Evolutionary conservation across 1,140 invertebrate genomes (phyloP).

Genomic region (Pogonognathellus flavescens): DNA sequence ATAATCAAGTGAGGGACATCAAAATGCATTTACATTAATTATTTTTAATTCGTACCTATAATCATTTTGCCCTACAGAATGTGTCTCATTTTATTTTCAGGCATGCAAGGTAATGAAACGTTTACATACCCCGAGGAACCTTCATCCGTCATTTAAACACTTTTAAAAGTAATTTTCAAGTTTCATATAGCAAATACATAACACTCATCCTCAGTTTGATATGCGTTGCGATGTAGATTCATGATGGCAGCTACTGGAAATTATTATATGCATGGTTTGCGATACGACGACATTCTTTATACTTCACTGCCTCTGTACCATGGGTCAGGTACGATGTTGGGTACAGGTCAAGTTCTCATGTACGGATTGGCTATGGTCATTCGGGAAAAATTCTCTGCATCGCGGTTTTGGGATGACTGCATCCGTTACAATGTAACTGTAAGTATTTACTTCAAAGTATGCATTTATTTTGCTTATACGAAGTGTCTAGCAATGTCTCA

Average conservation of each 20-base stretch:
- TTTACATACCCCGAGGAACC: too few species aligned
- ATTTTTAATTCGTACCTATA: not conserved
- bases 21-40: constrained; percentile 72
- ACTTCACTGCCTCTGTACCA: constrained; percentile 74
- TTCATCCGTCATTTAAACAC: too few species aligned
- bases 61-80: too few species aligned
- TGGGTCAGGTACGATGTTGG: constrained; percentile 76
- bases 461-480: not conserved
- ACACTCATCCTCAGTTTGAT: too few species aligned
- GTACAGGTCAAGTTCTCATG: constrained; percentile 77
- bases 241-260: constrained; percentile 70
- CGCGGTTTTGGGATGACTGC: constrained; percentile 88
- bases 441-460: constrained; percentile 71
- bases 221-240: constrained; percentile 68
- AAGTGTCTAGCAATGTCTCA: not conserved
- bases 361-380: constrained; percentile 78
- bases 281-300: constrained; percentile 73
- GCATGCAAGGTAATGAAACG: too few species aligned
- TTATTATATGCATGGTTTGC: constrained; percentile 68
- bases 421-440: constrained; percentile 94
- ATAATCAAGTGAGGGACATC: constrained; percentile 81
- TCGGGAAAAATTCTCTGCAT: constrained; percentile 81
- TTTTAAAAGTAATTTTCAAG: too few species aligned
- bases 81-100: too few species aligned
- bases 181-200: too few species aligned